These are phyloP conservation scores for Gastrophryne carolinensis DNA, from an alignment of 2,797 vertebrate species.

Conservation along the genomic window DNA sequence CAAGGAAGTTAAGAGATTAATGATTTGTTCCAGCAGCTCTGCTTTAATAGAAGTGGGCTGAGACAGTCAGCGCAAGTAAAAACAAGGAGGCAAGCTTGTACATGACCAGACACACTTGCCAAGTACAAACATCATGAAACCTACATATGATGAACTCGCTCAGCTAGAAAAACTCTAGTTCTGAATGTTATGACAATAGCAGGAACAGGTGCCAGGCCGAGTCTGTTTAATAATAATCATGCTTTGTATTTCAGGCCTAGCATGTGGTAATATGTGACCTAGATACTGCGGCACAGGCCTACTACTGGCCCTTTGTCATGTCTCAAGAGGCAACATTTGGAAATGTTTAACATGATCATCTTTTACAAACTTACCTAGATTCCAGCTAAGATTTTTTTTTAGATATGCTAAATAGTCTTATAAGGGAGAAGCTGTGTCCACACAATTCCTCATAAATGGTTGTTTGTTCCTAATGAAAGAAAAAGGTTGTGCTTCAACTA, in stretches of 20 bases:
- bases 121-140: conserved; percentile 51
- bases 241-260: neutral
- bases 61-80: conserved; percentile 37
- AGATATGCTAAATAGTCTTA: too few relatives aligned
- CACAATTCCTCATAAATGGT: too few relatives aligned
- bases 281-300: too few relatives aligned
- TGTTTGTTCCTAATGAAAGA: too few relatives aligned
- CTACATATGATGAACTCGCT: conserved; percentile 54
- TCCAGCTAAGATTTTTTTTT: too few relatives aligned
- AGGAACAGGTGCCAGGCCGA: conserved; percentile 21
- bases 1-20: neutral
- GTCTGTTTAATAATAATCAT: neutral
- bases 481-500: too few relatives aligned
- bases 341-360: too few relatives aligned
- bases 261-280: neutral
- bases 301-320: too few relatives aligned
- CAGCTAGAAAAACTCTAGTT: conserved; percentile 60
- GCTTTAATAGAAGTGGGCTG: conserved; percentile 34
- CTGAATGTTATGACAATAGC: conserved; percentile 46
- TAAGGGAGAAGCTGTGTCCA: too few relatives aligned
- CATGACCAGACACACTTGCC: conserved; percentile 57
- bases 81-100: conserved; percentile 58
- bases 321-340: too few relatives aligned
- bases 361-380: too few relatives aligned
- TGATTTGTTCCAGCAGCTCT: neutral